Percentiles rank a stretch among this genome's conserved stretches.
Evolutionary conservation across 37 sponge, comb jelly and placozoan genomes (phyloP).

Genomic region (Beroe forskalii): DNA sequence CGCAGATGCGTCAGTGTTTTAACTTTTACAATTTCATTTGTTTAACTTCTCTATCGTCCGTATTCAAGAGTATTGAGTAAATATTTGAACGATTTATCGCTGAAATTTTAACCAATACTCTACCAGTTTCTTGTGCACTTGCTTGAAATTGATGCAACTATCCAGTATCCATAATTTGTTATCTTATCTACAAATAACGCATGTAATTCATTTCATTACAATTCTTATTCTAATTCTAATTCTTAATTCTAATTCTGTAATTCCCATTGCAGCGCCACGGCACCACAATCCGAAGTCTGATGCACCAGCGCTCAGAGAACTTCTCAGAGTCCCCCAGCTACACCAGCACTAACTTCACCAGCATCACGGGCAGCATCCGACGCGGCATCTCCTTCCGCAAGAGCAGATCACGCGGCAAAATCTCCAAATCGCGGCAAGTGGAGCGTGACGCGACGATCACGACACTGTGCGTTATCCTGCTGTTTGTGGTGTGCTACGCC

Average conservation of each 20-base stretch:
- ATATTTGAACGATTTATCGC: too few relatives aligned
- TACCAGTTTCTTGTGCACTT: too few relatives aligned
- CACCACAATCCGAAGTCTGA: background rate
- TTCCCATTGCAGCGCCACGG: too few relatives aligned
- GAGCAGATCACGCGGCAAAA: background rate
- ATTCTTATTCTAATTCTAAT: too few relatives aligned
- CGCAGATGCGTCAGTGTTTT: background rate
- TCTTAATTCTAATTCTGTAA: too few relatives aligned
- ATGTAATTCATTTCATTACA: too few relatives aligned
- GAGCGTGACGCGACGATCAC: slow-evolving; percentile 41
- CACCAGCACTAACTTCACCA: background rate
- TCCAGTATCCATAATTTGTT: too few relatives aligned
- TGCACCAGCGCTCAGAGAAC: background rate
- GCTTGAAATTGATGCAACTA: too few relatives aligned
- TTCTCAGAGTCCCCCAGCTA: background rate
- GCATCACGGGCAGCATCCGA: background rate
- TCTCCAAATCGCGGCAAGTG: background rate
- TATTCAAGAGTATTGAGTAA: background rate
- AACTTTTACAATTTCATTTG: too few relatives aligned
- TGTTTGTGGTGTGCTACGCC: slow-evolving; percentile 38
- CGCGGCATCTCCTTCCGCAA: background rate
- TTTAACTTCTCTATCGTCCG: too few relatives aligned
- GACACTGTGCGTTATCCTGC: background rate
- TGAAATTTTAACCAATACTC: too few relatives aligned
- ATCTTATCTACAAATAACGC: too few relatives aligned